These are phyloP conservation scores for Venturia canescens DNA, from an alignment of 1,140 invertebrate species.

Conservation along the genomic window DNA sequence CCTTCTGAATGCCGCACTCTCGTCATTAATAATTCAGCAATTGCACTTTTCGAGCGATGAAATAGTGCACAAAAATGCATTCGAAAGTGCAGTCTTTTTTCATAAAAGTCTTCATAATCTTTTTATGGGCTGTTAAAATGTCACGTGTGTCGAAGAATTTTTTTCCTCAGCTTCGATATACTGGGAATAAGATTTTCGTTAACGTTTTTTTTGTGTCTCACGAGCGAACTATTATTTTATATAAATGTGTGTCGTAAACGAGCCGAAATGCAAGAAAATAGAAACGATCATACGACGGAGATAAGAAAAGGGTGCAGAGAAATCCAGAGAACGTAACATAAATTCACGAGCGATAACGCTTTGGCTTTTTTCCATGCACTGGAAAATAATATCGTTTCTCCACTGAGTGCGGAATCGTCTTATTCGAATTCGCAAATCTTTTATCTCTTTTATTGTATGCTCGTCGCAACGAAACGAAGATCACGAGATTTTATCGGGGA, in stretches of 20 bases:
- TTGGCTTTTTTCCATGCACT: conserved; percentile 40
- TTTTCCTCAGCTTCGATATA: neutral
- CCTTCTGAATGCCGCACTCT: too few relatives aligned
- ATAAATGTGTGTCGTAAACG: neutral
- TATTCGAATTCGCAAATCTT: conserved; percentile 35
- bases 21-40: too few relatives aligned
- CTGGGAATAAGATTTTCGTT: neutral
- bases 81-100: neutral
- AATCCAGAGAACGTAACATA: conserved; percentile 37
- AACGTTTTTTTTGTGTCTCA: neutral
- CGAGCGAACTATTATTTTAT: conserved; percentile 5
- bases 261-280: conserved; percentile 21
- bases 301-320: conserved; percentile 30
- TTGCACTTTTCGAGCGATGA: too few relatives aligned
- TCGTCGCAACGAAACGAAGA: conserved; percentile 30
- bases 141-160: neutral
- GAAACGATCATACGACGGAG: conserved; percentile 24
- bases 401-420: conserved; percentile 16
- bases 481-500: conserved; percentile 24
- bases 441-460: conserved; percentile 20
- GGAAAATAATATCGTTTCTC: conserved; percentile 25
- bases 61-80: too few relatives aligned
- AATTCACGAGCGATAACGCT: conserved; percentile 33
- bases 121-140: neutral
- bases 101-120: neutral